A percentile compares a stretch with the other conserved stretches of the same genome.
These are phyloP conservation scores for Drosophila athabasca DNA, from an alignment of 1,140 invertebrate species.

Conservation along the genomic window DNA sequence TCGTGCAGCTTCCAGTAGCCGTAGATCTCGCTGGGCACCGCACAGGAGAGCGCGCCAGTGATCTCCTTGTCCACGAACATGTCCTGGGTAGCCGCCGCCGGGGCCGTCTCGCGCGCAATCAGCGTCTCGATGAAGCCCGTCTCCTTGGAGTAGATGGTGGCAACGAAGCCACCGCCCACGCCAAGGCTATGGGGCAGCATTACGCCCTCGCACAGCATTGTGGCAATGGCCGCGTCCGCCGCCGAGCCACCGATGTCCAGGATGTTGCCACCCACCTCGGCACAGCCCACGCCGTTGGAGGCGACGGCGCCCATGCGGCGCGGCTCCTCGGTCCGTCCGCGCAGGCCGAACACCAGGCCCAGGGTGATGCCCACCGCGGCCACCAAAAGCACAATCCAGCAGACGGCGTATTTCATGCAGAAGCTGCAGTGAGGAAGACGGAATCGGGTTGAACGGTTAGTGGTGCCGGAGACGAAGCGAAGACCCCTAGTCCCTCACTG, in stretches of 20 bases:
- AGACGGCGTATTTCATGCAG: conserved; percentile 62
- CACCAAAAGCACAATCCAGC: conserved; percentile 63
- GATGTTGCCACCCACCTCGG: conserved; percentile 88
- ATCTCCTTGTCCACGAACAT: conserved; percentile 87
- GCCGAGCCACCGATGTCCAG: conserved; percentile 91
- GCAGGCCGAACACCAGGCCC: conserved; percentile 64
- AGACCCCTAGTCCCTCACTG: background rate
- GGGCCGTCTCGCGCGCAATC: conserved; percentile 93
- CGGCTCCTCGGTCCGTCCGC: conserved; percentile 22
- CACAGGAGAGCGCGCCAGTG: conserved; percentile 89
- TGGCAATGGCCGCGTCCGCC: conserved; percentile 94
- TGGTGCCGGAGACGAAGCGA: no score
- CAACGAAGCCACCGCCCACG: conserved; percentile 93
- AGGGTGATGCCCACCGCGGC: conserved; percentile 53
- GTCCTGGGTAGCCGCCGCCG: conserved; percentile 86
- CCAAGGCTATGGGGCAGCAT: conserved; percentile 94
- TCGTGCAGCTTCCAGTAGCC: conserved; percentile 93
- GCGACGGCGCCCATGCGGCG: conserved; percentile 87
- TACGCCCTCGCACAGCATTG: conserved; percentile 94
- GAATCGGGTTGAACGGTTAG: no score
- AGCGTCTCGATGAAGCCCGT: conserved; percentile 86
- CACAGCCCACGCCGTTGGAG: conserved; percentile 90
- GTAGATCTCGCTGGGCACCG: conserved; percentile 94
- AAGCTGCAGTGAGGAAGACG: conserved; percentile 2
- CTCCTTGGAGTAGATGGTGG: conserved; percentile 90